Conservation (phyloP, 2,888 invertebrate genomes). For the Fragum sueziense region DNA sequence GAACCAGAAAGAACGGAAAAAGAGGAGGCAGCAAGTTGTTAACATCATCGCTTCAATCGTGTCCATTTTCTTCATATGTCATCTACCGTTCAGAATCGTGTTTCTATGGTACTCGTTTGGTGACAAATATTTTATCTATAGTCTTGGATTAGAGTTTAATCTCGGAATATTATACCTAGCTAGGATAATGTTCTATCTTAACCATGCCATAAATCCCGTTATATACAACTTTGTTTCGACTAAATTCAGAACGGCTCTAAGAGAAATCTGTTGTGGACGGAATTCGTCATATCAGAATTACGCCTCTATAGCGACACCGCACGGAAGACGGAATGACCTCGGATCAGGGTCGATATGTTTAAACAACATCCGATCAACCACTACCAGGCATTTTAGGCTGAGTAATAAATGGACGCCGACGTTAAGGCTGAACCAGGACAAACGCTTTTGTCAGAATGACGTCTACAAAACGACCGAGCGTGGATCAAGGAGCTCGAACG, state of each 20-base stretch:
- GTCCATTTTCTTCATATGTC: constrained; percentile 66
- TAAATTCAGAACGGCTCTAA: constrained; percentile 39
- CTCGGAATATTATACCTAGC: constrained; percentile 59
- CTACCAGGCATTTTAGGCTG: neutral
- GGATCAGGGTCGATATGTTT: neutral
- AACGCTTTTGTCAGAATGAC: neutral
- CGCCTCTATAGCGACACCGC: neutral
- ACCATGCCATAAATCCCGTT: constrained; percentile 69
- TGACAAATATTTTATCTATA: constrained; percentile 36
- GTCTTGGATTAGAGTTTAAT: constrained; percentile 62
- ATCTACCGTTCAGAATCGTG: constrained; percentile 63
- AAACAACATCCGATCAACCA: neutral
- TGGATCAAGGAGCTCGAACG: neutral
- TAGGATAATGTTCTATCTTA: constrained; percentile 76
- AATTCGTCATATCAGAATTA: neutral
- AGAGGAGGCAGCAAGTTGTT: constrained; percentile 56
- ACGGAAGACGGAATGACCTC: neutral
- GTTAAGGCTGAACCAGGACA: neutral
- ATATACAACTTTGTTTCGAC: constrained; percentile 66
- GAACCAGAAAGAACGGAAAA: constrained; percentile 23
- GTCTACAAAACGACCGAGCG: neutral
- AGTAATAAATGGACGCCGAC: constrained; percentile 8
- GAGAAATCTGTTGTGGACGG: neutral
- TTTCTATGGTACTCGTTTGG: constrained; percentile 66
- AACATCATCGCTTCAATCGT: constrained; percentile 63